phyloP scores from a whole-genome alignment of 2,888 invertebrate species.

The Hyalella azteca region DNA sequence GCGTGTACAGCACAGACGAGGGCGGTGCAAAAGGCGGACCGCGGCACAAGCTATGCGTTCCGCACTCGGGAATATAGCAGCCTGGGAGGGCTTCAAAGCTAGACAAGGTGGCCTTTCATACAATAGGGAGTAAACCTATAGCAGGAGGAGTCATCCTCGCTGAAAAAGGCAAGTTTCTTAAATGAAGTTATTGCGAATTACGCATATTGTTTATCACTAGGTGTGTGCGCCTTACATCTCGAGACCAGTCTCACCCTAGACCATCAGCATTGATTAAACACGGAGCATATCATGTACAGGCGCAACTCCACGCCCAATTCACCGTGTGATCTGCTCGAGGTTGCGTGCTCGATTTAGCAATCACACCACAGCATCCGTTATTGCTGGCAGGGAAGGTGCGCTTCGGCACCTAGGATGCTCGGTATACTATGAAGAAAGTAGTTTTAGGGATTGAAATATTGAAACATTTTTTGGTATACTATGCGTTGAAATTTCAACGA shows the following conservation, averaged over 20 bases:
- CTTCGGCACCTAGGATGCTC: too few species aligned
- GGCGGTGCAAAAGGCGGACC: too few species aligned
- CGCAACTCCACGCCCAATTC: constrained; percentile 29
- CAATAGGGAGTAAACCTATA: neutral
- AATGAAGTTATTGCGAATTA: constrained; percentile 30
- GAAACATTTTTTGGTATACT: too few species aligned
- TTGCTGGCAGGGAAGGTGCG: too few species aligned
- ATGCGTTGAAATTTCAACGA: too few species aligned
- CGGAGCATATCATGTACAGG: constrained; percentile 31
- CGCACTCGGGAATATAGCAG: neutral
- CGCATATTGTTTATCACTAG: constrained; percentile 31
- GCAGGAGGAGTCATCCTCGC: constrained; percentile 11
- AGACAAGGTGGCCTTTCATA: too few species aligned
- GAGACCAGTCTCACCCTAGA: constrained; percentile 26
- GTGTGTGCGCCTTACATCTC: constrained; percentile 24
- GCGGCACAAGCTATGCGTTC: neutral
- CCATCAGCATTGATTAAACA: constrained; percentile 33
- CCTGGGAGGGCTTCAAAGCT: neutral
- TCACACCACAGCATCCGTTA: neutral
- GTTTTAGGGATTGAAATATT: too few species aligned
- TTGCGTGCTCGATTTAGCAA: neutral
- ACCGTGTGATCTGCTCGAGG: neutral
- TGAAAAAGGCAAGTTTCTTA: neutral
- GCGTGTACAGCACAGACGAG: neutral
- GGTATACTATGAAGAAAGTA: too few species aligned